Base-by-base conservation (phyloP, 2,113 vertebrate genomes). In the Hypanus sabinus region DNA sequence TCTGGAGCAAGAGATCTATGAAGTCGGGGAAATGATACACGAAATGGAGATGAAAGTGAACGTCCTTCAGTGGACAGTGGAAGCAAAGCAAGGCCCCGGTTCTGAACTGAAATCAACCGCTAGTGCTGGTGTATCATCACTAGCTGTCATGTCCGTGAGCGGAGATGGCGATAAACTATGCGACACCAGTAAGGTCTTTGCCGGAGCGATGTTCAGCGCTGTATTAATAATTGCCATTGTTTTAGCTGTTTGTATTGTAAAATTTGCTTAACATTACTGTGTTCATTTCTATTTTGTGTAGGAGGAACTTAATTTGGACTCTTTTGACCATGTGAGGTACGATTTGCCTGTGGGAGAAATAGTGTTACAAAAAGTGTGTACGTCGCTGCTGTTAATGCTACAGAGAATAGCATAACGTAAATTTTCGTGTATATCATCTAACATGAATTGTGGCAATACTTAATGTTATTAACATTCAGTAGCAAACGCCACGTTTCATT, bases 21-120 rank as follows among this genome's bases (percentile, higher is more conserved):
- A 98, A 96, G 97, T 99, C 95, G 97, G 96, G 94, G 97, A 98
- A 96, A 99, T 99, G 98, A 97, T 98, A 97, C 97, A 98, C 94
- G 98, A 99, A 96, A 99, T 99, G 99, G 99, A 99, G 95, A 98
- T 98, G 98, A 99, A 99, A 95, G 98, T 99, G 94, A 98, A 97
- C 95, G 99, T 99, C 88, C 98, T 98, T n/a, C 98, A 98, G 91
- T 99, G 99, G 99, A 98, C 98, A 0, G 98, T 99, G 68, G 98
- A 99, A 95, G 98, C 99, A 62, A 98, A 98, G 95, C 98, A 98
- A 95, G 97, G 98, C 92, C 97, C 98, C 0, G 98, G 98, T 3
- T 98, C 98, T 0, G 99, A 99, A 96, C 97, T 99, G 16, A 98
- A 98, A 94, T 98, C 98, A 95, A 97, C 97, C 70, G 95, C 97